Percentiles rank a stretch among this genome's conserved stretches.
Evolutionary conservation across 1,140 invertebrate species (phyloP).

Genomic region (Polypedilum pembai): DNA sequence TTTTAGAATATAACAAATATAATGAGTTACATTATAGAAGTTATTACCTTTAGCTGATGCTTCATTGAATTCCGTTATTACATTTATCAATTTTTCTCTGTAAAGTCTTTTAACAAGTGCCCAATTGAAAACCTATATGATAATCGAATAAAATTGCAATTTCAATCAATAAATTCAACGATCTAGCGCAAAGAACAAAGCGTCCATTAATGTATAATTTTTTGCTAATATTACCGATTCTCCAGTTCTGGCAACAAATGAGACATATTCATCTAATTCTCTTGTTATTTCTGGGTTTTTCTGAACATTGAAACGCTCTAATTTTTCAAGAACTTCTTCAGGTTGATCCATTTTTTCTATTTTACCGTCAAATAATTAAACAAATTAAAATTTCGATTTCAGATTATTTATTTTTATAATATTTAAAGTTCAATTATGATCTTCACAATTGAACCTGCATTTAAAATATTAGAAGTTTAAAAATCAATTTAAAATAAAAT

Average conservation of each 20-base stretch:
- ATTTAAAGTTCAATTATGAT: no score
- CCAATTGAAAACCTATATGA: constrained; percentile 81
- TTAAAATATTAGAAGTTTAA: no score
- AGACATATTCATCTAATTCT: constrained; percentile 82
- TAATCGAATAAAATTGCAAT: not conserved
- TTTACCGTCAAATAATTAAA: no score
- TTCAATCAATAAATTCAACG: not conserved
- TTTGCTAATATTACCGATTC: constrained; percentile 45
- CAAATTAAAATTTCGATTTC: no score
- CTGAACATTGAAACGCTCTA: constrained; percentile 79
- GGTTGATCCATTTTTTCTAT: constrained; percentile 63
- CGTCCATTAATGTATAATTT: not conserved
- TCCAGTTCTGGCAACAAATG: constrained; percentile 86
- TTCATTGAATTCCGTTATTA: constrained; percentile 79
- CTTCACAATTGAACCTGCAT: no score
- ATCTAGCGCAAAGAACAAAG: no score
- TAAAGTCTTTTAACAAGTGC: constrained; percentile 76
- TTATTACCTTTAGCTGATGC: constrained; percentile 46
- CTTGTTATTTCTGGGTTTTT: constrained; percentile 70
- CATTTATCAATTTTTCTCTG: constrained; percentile 74
- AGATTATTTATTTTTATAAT: no score
- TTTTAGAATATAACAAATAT: no score
- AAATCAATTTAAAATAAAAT: no score
- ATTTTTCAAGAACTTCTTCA: constrained; percentile 71
- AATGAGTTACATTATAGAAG: not conserved